Evolutionary conservation across 2,113 vertebrate species (phyloP), one percentile per base, ranked within the genome.

Genomic region (Hippocampus abdominalis): DNA sequence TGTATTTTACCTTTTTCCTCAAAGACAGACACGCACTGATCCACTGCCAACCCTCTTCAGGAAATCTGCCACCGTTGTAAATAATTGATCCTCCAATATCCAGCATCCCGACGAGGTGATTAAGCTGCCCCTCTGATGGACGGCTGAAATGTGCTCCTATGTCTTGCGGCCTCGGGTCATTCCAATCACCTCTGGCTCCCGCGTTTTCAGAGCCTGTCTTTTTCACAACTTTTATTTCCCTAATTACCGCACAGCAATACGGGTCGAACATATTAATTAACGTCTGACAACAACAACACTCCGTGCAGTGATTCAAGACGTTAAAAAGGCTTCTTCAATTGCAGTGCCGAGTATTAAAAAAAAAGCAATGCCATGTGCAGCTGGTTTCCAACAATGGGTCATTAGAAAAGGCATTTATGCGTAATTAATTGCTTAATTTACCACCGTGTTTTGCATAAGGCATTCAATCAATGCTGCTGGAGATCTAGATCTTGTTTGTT

Each of bases 41-140:
- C 66, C 39, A 20, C 53, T 62, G 62, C 39, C 71, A 40, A 54
- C 57, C 49, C 3, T 57, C 64, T 69, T 64, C 32, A 54, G 60
- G 64, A 69, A 60, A 77, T 68, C 73, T 73, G 74, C 74, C 60
- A 56, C 49, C 29, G 18, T 65, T 68, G 68, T 80, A 71, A 83
- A 86, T 86, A 74, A 87, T 85, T 80, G 66, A 82, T 86, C 70
- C 42, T 27, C 46, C 69, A 72, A 66, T 70, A 73, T 81, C 62
- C 49, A 70, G 32, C 73, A 59, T 77, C 75, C 82, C 77, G 74
- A 80, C 74, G 77, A 70, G 66, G 79, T 85, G 86, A 86, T 82
- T 82, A 85, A 88, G 76, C 86, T 70, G 53, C 82, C 85, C 82
- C 81, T 84, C 85, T 78, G 76, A 76, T 2, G 29, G 76, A 68